These are phyloP conservation scores for Sphyrna mokarran DNA, from an alignment of 2,113 vertebrate species.

Conservation along the genomic window DNA sequence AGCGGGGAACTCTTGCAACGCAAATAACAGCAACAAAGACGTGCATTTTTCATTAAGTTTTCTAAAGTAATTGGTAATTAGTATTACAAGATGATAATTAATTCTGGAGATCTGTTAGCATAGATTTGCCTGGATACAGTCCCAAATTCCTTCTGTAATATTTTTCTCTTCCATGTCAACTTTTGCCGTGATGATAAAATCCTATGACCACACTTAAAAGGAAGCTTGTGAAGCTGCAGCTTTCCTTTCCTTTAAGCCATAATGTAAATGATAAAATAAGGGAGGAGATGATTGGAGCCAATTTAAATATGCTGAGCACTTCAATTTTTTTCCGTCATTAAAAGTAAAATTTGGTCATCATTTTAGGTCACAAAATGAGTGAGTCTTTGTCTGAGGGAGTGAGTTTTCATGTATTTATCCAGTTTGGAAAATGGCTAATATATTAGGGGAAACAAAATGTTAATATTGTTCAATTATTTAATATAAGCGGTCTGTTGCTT, in stretches of 20 bases:
- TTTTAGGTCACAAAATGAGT: neutral
- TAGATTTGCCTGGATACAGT: neutral
- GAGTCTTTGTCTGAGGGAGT: neutral
- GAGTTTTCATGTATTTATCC: neutral
- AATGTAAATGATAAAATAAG: neutral
- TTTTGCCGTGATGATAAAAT: neutral
- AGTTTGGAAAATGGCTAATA: neutral
- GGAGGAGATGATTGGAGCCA: neutral
- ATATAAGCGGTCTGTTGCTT: neutral
- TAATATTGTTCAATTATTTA: neutral
- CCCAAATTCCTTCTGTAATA: neutral
- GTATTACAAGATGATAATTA: neutral
- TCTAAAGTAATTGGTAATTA: neutral
- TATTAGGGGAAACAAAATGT: neutral
- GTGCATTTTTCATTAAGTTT: neutral
- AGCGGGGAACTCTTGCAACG: neutral
- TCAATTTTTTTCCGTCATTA: neutral
- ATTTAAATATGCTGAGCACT: neutral
- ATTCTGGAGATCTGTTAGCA: neutral
- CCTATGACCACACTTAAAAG: neutral
- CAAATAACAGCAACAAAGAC: neutral
- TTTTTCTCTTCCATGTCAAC: neutral
- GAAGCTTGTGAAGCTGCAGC: neutral
- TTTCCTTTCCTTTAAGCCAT: neutral
- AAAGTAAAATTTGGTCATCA: neutral